Conservation (phyloP, 2,888 invertebrate genomes). For the Drosophila tripunctata region DNA sequence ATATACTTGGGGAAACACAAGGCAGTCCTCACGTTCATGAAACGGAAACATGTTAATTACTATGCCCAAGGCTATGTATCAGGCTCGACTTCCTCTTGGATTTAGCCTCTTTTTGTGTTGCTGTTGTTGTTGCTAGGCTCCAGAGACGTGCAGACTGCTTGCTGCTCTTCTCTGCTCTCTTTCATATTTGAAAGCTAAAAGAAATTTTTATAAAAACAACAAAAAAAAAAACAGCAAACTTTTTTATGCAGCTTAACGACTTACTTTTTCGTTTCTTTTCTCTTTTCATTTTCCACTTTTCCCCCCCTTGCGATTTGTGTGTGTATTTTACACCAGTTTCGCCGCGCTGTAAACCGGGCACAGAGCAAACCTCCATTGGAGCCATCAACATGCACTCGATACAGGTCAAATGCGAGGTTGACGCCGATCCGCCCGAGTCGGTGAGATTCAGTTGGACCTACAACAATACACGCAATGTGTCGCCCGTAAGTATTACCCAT, state of each 20-base stretch:
- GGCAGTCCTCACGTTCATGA: slow-evolving; percentile 47
- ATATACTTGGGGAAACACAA: slow-evolving; percentile 23
- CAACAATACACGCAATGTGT: slow-evolving; percentile 91
- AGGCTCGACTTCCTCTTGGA: slow-evolving; percentile 61
- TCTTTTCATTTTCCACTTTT: slow-evolving; percentile 22
- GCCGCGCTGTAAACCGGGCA: slow-evolving; percentile 90
- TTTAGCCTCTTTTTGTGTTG: slow-evolving; percentile 33
- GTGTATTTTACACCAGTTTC: slow-evolving; percentile 86
- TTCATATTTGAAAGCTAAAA: slow-evolving; percentile 30
- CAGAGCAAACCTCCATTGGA: slow-evolving; percentile 89
- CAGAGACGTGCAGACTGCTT: slow-evolving; percentile 32
- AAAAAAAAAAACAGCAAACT: slow-evolving; percentile 9
- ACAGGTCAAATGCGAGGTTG: slow-evolving; percentile 91
- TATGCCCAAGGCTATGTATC: slow-evolving; percentile 80
- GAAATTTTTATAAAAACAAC: slow-evolving; percentile 13
- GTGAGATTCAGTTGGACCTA: slow-evolving; percentile 93
- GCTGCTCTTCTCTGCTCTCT: no score
- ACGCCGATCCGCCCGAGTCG: slow-evolving; percentile 90
- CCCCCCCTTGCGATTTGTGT: slow-evolving; percentile 21
- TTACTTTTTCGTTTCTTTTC: slow-evolving; percentile 17
- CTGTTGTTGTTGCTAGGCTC: slow-evolving; percentile 25
- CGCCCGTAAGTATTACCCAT: slow-evolving; percentile 86
- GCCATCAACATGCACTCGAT: slow-evolving; percentile 90
- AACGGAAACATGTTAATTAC: slow-evolving; percentile 83
- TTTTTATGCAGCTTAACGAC: slow-evolving; percentile 42